phyloP scores from a whole-genome alignment of 37 sponge, comb jelly and placozoan genomes.

The Petrosia ficiformis region DNA sequence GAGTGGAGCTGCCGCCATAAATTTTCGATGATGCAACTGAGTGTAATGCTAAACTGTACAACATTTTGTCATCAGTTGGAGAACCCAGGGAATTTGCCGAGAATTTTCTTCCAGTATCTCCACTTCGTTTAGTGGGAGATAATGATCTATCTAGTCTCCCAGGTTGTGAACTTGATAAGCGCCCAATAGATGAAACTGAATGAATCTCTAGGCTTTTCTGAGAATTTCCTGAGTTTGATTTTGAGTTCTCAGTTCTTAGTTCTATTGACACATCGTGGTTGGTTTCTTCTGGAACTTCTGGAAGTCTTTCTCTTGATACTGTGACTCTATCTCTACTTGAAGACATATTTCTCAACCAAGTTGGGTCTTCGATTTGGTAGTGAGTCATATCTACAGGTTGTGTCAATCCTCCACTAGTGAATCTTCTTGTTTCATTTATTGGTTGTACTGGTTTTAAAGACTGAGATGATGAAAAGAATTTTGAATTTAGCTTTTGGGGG shows the following conservation, averaged over 20 bases:
- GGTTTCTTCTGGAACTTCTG: slow-evolving; percentile 3
- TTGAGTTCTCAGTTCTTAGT: not conserved
- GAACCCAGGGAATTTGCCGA: not conserved
- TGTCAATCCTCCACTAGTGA: not conserved
- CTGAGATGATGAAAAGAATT: not conserved
- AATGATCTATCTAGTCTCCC: not conserved
- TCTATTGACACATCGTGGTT: too few relatives aligned
- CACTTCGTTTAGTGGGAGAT: not conserved
- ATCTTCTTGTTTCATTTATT: not conserved
- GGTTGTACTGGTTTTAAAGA: not conserved
- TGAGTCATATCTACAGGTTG: not conserved
- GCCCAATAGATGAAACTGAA: not conserved
- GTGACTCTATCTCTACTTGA: not conserved
- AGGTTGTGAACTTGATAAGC: not conserved
- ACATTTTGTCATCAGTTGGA: not conserved
- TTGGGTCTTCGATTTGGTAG: not conserved
- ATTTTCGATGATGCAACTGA: not conserved
- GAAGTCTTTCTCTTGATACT: not conserved
- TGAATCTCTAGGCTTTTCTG: not conserved
- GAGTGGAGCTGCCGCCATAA: not conserved
- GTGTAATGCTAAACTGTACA: not conserved
- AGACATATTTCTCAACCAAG: not conserved
- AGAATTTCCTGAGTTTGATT: not conserved
- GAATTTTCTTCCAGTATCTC: not conserved
- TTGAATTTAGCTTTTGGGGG: not conserved